phyloP scores from a whole-genome alignment of 2,888 invertebrate species.

The Ariolimax columbianus region DNA sequence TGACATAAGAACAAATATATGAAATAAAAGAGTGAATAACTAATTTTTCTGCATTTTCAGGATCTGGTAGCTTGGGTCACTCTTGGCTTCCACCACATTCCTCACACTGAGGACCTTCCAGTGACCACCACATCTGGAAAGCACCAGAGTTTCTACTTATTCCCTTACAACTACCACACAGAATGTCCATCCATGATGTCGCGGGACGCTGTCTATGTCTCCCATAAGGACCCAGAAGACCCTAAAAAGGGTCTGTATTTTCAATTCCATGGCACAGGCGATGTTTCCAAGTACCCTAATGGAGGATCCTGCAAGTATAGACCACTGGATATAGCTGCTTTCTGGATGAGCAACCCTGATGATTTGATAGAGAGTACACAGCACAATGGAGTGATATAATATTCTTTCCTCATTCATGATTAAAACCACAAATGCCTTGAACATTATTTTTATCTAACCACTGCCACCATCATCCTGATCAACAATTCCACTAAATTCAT shows the following conservation, averaged over 20 bases:
- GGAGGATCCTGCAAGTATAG: slow-evolving; percentile 20
- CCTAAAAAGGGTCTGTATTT: slow-evolving; percentile 14
- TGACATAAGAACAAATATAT: no score
- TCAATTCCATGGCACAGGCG: slow-evolving; percentile 27
- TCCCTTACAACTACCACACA: slow-evolving; percentile 28
- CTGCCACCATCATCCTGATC: no score
- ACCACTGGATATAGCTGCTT: neutral
- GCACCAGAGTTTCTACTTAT: slow-evolving; percentile 21
- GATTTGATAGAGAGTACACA: slow-evolving; percentile 19
- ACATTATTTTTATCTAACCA: no score
- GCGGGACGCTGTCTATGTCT: slow-evolving; percentile 21
- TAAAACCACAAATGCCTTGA: no score
- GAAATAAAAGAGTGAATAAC: no score
- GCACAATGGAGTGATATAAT: slow-evolving; percentile 27
- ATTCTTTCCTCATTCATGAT: no score
- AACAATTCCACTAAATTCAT: no score
- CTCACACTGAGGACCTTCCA: slow-evolving; percentile 39
- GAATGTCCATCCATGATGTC: slow-evolving; percentile 39
- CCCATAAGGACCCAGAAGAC: neutral
- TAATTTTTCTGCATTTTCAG: neutral
- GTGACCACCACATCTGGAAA: slow-evolving; percentile 31
- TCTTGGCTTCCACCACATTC: slow-evolving; percentile 29
- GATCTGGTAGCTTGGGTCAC: slow-evolving; percentile 39
- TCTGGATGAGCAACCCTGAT: slow-evolving; percentile 32
- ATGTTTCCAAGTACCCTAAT: neutral